These are phyloP conservation scores for Drosophila setosimentum DNA, from an alignment of 2,888 invertebrate genomes.

Conservation along the genomic window DNA sequence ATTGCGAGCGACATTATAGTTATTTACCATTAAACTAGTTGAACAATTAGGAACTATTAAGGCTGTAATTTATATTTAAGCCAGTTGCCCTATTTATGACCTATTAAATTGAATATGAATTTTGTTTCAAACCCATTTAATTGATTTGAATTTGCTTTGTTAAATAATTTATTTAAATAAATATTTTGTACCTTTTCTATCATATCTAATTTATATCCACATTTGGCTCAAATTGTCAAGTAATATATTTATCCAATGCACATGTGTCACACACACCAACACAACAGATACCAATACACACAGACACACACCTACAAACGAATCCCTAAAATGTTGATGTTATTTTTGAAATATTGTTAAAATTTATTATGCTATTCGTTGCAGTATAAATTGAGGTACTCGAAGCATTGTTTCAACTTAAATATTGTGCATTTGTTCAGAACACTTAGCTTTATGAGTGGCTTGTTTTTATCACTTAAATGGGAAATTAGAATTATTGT, in stretches of 20 bases:
- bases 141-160: constrained; percentile 4
- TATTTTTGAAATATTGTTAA: constrained; percentile 29
- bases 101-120: not conserved
- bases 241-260: constrained; percentile 41
- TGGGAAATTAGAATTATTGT: constrained; percentile 71
- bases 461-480: constrained; percentile 61
- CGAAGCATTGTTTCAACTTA: constrained; percentile 13
- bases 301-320: constrained; percentile 29
- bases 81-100: not conserved
- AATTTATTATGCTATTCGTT: constrained; percentile 51
- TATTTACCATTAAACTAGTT: constrained; percentile 1
- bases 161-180: constrained; percentile 4
- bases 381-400: constrained; percentile 16
- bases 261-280: constrained; percentile 27
- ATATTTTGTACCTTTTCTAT: constrained; percentile 8
- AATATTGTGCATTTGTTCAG: constrained; percentile 31
- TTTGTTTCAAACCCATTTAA: constrained; percentile 1
- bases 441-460: constrained; percentile 11
- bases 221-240: constrained; percentile 25
- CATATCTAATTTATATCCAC: constrained; percentile 30
- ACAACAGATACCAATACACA: too few species aligned
- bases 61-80: not conserved
- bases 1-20: not conserved
- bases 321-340: constrained; percentile 46
- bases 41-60: not conserved